Evolutionary conservation across 2,888 invertebrate species (phyloP).

Genomic region (Aradus depressus): DNA sequence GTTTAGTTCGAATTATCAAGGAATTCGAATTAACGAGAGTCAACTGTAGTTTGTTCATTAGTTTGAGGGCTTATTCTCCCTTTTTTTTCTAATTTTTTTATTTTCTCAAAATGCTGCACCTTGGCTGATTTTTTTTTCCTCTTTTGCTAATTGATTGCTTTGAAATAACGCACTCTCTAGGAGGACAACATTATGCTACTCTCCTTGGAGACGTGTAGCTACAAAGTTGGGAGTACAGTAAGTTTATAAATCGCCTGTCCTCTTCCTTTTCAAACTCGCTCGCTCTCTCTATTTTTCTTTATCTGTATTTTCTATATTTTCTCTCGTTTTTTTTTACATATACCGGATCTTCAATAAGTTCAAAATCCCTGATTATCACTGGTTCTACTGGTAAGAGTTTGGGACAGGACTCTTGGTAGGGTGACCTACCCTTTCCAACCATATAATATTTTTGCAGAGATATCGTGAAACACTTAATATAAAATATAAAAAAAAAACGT

Average conservation of each 20-base stretch:
- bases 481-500: no score
- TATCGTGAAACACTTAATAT: no score
- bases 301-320: background rate
- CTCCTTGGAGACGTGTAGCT: constrained; percentile 87
- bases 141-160: constrained; percentile 41
- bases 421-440: no score
- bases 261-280: background rate
- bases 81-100: no score
- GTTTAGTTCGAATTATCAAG: no score
- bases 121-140: constrained; percentile 27
- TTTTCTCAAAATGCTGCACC: constrained; percentile 19
- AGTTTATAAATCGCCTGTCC: constrained; percentile 43
- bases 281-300: background rate
- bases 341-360: no score
- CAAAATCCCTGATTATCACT: no score
- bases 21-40: no score
- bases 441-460: no score
- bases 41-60: constrained; percentile 19
- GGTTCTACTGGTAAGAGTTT: no score
- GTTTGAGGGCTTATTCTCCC: constrained; percentile 22
- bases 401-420: no score
- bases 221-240: constrained; percentile 92
- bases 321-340: background rate
- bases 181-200: constrained; percentile 57
- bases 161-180: constrained; percentile 35